Conservation (phyloP, 2,113 vertebrate species). For the Vimba vimba region DNA sequence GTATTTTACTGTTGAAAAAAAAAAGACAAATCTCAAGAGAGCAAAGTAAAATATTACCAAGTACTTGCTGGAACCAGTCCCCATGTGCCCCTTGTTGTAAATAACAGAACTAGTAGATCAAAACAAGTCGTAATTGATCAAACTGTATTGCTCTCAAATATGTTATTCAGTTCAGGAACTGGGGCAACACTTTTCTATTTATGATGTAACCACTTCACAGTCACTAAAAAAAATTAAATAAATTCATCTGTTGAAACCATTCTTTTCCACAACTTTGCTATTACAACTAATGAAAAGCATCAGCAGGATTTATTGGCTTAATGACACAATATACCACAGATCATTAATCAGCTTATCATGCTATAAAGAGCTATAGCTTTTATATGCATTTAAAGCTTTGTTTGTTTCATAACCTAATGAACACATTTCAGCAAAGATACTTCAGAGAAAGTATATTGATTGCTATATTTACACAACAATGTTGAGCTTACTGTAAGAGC, state of each 20-base stretch:
- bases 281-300: conserved; percentile 65
- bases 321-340: conserved; percentile 65
- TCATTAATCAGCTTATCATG: conserved; percentile 65
- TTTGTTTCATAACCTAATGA: conserved; percentile 44
- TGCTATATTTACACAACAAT: background rate
- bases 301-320: conserved; percentile 66
- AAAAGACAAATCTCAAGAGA: background rate
- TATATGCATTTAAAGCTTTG: conserved; percentile 57
- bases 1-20: background rate
- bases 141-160: background rate
- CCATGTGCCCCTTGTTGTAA: background rate
- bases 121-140: conserved; percentile 1
- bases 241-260: conserved; percentile 38
- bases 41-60: background rate
- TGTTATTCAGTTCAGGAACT: background rate
- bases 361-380: conserved; percentile 53
- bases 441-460: conserved; percentile 10
- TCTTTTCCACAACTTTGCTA: conserved; percentile 47
- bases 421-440: conserved; percentile 40
- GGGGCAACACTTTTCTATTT: background rate
- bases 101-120: background rate
- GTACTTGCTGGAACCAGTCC: background rate
- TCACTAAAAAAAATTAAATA: conserved; percentile 47
- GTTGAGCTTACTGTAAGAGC: background rate
- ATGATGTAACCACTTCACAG: background rate